Conservation (phyloP, 2,888 invertebrate genomes). For the Tipula lateralis region DNA sequence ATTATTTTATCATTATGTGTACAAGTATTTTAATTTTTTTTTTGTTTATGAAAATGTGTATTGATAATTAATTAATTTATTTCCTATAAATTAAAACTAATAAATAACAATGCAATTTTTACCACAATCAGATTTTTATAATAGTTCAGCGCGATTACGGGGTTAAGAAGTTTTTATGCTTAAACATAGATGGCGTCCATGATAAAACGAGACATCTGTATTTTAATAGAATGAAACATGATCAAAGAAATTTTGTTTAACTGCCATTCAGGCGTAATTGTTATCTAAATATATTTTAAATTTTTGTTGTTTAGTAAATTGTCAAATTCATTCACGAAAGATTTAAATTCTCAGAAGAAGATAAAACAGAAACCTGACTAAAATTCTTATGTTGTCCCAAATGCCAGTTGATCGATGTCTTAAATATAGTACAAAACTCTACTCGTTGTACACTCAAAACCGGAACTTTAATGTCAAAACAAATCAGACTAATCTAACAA, state of each 20-base stretch:
- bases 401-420: no score
- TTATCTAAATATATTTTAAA: no score
- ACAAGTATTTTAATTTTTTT: neutral
- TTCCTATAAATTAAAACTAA: neutral
- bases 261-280: no score
- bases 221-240: neutral
- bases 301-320: no score
- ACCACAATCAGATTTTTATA: neutral
- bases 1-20: neutral
- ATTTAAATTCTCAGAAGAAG: neutral
- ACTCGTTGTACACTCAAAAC: no score
- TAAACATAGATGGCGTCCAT: neutral
- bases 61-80: conserved; percentile 20
- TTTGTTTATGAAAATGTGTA: neutral
- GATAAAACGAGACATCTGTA: neutral
- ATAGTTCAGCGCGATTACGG: neutral
- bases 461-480: no score
- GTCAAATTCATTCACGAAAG: neutral
- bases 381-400: no score
- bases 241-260: neutral
- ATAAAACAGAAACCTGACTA: no score
- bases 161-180: neutral
- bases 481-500: no score
- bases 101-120: neutral
- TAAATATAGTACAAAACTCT: no score